A percentile compares a stretch with the other conserved stretches of the same genome.
Conservation (phyloP, 2,797 vertebrate species). For the Melanotaenia maccullochi region DNA sequence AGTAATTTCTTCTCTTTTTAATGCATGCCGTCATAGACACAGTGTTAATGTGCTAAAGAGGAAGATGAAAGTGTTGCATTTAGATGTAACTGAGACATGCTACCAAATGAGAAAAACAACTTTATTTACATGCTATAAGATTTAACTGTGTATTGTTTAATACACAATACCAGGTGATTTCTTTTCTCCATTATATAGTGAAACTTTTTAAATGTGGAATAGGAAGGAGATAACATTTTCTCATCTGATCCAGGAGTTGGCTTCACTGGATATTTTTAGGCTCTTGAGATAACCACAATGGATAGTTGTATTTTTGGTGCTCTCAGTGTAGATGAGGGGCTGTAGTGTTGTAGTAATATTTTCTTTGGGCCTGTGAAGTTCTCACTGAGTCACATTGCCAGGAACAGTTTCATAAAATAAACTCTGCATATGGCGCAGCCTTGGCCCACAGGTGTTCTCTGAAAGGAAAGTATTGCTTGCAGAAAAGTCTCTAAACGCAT, state of each 20-base stretch:
- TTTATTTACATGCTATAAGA: neutral
- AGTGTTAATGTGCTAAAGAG: neutral
- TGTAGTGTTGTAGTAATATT: constrained; percentile 56
- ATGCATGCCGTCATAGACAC: neutral
- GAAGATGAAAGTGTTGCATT: neutral
- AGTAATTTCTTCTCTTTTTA: neutral
- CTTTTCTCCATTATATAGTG: neutral
- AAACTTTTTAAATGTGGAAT: constrained; percentile 9
- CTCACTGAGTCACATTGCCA: constrained; percentile 32
- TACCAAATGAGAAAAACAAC: neutral
- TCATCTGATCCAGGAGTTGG: constrained; percentile 64
- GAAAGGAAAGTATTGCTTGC: constrained; percentile 48
- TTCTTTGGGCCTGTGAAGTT: constrained; percentile 44
- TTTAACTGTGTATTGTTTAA: neutral
- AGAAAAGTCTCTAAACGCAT: constrained; percentile 22
- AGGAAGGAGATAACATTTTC: constrained; percentile 41
- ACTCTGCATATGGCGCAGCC: constrained; percentile 3
- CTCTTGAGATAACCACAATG: constrained; percentile 71
- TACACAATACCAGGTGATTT: constrained; percentile 20
- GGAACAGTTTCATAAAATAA: constrained; percentile 19
- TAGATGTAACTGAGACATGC: constrained; percentile 6
- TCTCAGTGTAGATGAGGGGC: constrained; percentile 47
- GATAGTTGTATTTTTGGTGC: constrained; percentile 62
- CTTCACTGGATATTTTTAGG: constrained; percentile 64
- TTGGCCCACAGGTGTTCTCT: constrained; percentile 57